Conservation (phyloP, 1,140 invertebrate species). For the Pogonognathellus flavescens region DNA sequence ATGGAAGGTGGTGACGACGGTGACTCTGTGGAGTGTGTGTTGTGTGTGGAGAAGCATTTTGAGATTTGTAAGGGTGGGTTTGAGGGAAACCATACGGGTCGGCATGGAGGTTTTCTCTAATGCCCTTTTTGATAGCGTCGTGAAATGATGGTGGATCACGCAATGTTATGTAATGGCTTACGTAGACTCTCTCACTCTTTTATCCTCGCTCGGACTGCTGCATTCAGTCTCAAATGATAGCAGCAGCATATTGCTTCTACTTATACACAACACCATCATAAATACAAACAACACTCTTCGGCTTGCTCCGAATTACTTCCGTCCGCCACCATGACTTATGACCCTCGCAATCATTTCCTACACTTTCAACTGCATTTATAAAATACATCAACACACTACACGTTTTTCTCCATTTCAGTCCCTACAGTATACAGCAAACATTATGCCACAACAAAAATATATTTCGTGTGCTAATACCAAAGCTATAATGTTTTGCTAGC, state of each 20-base stretch:
- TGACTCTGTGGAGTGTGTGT: background rate
- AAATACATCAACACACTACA: background rate
- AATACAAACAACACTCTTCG: slow-evolving; percentile 1
- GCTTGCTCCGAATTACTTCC: slow-evolving; percentile 43
- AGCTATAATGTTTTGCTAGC: background rate
- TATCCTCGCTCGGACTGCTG: background rate
- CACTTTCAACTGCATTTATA: background rate
- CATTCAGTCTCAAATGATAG: slow-evolving; percentile 1
- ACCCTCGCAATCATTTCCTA: background rate
- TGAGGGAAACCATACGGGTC: slow-evolving; percentile 38
- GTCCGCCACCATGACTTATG: slow-evolving; percentile 32
- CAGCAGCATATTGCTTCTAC: background rate
- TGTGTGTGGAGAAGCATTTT: background rate
- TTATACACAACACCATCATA: background rate
- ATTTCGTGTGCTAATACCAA: background rate
- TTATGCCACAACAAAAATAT: background rate
- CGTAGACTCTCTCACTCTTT: background rate
- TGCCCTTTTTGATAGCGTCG: background rate
- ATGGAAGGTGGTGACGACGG: background rate
- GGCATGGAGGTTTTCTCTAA: slow-evolving; percentile 32
- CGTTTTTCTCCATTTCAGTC: background rate
- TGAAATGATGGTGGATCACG: slow-evolving; percentile 16
- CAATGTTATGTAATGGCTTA: background rate
- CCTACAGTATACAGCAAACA: too few species aligned
- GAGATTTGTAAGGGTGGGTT: slow-evolving; percentile 22